Percentiles rank a stretch among this genome's conserved stretches.
phyloP scores from a whole-genome alignment of 2,797 vertebrate genomes.

The Platalea minor region DNA sequence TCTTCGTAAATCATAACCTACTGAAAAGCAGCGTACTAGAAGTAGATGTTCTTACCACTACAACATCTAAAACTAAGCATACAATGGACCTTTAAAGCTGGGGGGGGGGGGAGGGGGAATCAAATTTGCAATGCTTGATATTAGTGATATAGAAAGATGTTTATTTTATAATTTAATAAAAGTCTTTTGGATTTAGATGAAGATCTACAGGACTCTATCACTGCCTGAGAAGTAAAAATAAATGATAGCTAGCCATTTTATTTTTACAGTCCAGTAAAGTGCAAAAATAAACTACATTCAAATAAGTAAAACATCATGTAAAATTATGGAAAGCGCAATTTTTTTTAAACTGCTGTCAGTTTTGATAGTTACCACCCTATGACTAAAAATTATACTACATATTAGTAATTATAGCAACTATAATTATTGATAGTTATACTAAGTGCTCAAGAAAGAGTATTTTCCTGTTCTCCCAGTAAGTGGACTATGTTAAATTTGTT shows the following conservation, averaged over 20 bases:
- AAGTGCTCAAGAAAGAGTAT: neutral
- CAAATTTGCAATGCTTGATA: neutral
- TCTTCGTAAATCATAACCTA: neutral
- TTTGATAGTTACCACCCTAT: neutral
- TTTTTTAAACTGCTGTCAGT: neutral
- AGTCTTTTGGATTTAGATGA: neutral
- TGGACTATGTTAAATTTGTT: neutral
- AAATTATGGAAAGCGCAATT: neutral
- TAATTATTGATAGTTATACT: neutral
- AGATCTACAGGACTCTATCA: neutral
- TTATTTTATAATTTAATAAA: neutral
- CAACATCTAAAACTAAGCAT: neutral
- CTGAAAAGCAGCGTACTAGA: neutral
- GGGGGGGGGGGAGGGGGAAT: too few species aligned
- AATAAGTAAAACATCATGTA: neutral
- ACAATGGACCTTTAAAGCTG: neutral
- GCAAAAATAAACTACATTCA: neutral
- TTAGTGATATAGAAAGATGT: neutral
- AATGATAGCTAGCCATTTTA: neutral
- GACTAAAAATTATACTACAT: neutral
- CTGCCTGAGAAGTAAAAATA: neutral
- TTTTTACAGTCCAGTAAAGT: neutral
- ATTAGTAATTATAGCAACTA: neutral
- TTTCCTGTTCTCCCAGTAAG: neutral
- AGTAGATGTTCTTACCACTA: neutral